A percentile compares a stretch with the other conserved stretches of the same genome.
Conservation (phyloP, 2,888 invertebrate species). For the Platerodrilus igneus region DNA sequence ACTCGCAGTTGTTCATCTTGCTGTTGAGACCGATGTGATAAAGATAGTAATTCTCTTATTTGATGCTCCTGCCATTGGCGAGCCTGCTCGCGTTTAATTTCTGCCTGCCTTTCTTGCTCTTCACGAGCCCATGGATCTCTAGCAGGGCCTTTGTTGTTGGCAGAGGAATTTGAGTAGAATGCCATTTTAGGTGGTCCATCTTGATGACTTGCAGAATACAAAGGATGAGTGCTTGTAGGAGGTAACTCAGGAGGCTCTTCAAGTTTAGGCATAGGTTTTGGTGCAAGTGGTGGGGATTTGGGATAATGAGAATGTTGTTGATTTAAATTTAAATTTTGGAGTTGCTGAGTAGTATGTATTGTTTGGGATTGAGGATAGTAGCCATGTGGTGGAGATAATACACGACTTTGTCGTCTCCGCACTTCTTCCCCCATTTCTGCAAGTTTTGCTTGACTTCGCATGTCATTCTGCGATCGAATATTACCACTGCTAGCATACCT, state of each 20-base stretch:
- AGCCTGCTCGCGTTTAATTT: conserved; percentile 68
- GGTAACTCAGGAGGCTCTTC: conserved; percentile 59
- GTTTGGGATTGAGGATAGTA: conserved; percentile 35
- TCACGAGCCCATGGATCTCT: conserved; percentile 91
- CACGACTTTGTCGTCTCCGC: conserved; percentile 55
- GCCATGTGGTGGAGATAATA: conserved; percentile 38
- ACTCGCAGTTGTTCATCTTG: conserved; percentile 86
- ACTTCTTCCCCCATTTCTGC: conserved; percentile 82
- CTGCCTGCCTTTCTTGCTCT: conserved; percentile 76
- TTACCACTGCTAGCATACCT: conserved; percentile 46
- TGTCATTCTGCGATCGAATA: conserved; percentile 37
- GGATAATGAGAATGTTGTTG: conserved; percentile 31
- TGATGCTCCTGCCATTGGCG: conserved; percentile 81
- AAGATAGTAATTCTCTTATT: conserved; percentile 70
- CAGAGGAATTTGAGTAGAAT: conserved; percentile 54
- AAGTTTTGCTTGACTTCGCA: conserved; percentile 59
- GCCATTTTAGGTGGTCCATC: conserved; percentile 73
- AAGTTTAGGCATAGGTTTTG: conserved; percentile 49
- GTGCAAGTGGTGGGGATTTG: conserved; percentile 53
- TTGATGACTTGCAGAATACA: conserved; percentile 67
- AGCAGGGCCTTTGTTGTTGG: conserved; percentile 58
- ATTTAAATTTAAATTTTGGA: conserved; percentile 41
- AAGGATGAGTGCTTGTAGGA: conserved; percentile 67
- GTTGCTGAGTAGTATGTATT: conserved; percentile 31
- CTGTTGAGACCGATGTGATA: conserved; percentile 66